Evolutionary conservation across 1,140 invertebrate genomes (phyloP).

Genomic region (Bradynema listronoti): DNA sequence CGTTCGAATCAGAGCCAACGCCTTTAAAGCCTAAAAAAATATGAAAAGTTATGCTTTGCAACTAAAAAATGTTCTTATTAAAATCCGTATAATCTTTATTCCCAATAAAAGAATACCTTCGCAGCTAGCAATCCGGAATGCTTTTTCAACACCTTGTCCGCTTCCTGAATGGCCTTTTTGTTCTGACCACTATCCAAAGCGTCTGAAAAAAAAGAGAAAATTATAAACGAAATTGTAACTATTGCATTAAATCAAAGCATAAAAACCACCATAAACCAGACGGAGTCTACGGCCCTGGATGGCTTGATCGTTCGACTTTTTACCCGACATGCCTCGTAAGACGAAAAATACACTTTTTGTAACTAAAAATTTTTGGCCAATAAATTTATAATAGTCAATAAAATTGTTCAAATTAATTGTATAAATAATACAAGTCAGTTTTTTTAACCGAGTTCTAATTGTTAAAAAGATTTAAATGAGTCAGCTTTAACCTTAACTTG

Average conservation of each 20-base stretch:
- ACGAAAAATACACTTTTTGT: too few species aligned
- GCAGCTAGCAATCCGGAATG: slow-evolving; percentile 79
- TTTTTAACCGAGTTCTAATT: too few species aligned
- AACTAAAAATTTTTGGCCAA: too few species aligned
- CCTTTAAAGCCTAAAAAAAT: slow-evolving; percentile 70
- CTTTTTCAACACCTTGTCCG: slow-evolving; percentile 88
- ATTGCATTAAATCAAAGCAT: not conserved
- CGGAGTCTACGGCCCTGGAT: not conserved
- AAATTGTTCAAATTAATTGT: too few species aligned
- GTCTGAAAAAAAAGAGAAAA: slow-evolving; percentile 66
- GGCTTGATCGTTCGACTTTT: slow-evolving; percentile 8
- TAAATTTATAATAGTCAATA: too few species aligned
- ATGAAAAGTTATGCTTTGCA: not conserved
- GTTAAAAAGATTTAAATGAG: too few species aligned
- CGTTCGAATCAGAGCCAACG: slow-evolving; percentile 76
- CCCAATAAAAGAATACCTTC: slow-evolving; percentile 58
- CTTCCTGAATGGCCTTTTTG: slow-evolving; percentile 93
- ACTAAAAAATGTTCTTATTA: slow-evolving; percentile 4
- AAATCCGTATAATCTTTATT: not conserved
- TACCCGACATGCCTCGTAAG: too few species aligned
- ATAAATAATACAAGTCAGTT: too few species aligned
- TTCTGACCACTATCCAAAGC: slow-evolving; percentile 89
- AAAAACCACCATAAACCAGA: slow-evolving; percentile 2
- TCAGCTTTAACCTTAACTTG: too few species aligned
- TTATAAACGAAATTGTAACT: too few species aligned